Base-by-base conservation (phyloP, 2,888 invertebrate genomes). In the Chouioia cunea region DNA sequence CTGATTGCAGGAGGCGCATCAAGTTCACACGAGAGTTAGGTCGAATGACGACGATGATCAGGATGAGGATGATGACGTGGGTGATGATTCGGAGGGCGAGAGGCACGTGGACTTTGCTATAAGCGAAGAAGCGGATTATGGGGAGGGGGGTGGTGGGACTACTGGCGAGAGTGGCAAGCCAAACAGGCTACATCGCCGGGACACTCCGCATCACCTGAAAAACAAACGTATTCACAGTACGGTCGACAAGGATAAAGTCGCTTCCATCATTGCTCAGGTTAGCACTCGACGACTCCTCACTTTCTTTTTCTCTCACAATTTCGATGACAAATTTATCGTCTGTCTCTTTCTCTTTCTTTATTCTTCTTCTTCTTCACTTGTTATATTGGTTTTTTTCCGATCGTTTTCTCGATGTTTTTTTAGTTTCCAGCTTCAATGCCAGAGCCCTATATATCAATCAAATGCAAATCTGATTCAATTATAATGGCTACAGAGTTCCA, bases 121-220 rank as follows among this genome's bases (percentile, higher is more conserved):
- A 76, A 78, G 77, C 74, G 83, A 85, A 75, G 81, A 85, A 71
- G 83, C 82, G 78, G 86, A 81, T 79, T 85, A 82, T 75, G 87
- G 87, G 73, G 88, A 87, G 77, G 87, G 86, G 76, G 86, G 84
- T 74, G 88, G 87, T 12, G n/a, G 16, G 44, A 20, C 36, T 36
- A 6, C 85, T 62, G 85, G 88, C 75, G 88, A 88, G 78, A 36
- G 85, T 62, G 85, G 88, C 75, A 88, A 88, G 78, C 91, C 91
- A n/a, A 90, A 90, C 81, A 89, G 91, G 72, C 90, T 97, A 73
- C 93, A 95, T 84, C 91, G 94, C 73, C 92, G 99, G 81, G 99
- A 99, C 89, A 99, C 99, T 22, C 99, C 99, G 59, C 99, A 99
- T 89, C 98, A 99, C 87, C 91, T 97, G 83, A 99, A 99, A 91